Percentiles rank a stretch among this genome's conserved stretches.
Evolutionary conservation across 2,113 vertebrate species (phyloP).

Genomic region (Elephantulus edwardii): DNA sequence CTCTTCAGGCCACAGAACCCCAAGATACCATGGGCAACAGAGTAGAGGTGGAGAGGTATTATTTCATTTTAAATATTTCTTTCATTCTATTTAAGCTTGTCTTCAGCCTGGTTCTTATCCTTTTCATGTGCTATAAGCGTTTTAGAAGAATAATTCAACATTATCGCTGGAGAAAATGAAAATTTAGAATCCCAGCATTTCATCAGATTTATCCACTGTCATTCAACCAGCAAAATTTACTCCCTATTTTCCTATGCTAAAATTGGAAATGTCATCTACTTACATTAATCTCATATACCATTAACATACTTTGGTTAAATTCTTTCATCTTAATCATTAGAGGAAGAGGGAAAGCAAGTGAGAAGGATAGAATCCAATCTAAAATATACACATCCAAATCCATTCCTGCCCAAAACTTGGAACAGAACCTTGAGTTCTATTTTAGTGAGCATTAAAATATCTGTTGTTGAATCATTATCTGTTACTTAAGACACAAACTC

Average conservation of each 20-base stretch:
- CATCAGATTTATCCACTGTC: constrained; percentile 46
- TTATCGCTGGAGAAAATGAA: constrained; percentile 53
- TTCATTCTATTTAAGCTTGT: constrained; percentile 31
- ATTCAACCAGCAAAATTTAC: constrained; percentile 14
- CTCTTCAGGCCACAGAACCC: constrained; percentile 2
- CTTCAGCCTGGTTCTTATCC: constrained; percentile 26
- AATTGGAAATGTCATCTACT: constrained; percentile 32
- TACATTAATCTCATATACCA: constrained; percentile 25
- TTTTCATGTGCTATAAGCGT: constrained; percentile 38
- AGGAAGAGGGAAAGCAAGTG: not conserved
- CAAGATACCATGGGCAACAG: not conserved
- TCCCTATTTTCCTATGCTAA: constrained; percentile 48
- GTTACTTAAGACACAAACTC: constrained; percentile 38
- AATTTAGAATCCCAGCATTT: constrained; percentile 32
- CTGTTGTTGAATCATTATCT: constrained; percentile 40
- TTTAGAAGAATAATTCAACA: constrained; percentile 59
- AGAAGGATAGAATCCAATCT: not conserved
- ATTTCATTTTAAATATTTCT: constrained; percentile 36
- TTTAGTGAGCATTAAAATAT: constrained; percentile 54
- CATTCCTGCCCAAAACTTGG: constrained; percentile 22
- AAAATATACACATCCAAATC: constrained; percentile 1
- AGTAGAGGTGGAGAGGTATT: not conserved
- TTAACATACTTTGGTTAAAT: constrained; percentile 38
- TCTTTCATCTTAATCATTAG: constrained; percentile 39
- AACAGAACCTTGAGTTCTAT: constrained; percentile 40